These are phyloP conservation scores for Nanorana parkeri DNA, from an alignment of 2,113 vertebrate genomes.

Conservation along the genomic window DNA sequence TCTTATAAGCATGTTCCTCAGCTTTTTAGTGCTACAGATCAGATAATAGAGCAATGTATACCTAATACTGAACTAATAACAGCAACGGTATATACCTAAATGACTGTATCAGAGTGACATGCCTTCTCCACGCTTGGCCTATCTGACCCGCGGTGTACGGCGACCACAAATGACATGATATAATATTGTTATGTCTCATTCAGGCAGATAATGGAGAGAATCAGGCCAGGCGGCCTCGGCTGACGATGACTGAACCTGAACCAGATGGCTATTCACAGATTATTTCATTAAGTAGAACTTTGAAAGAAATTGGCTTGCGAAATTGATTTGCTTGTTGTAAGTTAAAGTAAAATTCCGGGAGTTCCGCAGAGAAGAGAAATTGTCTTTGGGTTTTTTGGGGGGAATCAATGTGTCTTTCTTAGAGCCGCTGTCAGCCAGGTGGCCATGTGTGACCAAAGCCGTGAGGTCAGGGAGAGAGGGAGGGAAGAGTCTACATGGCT, in stretches of 20 bases:
- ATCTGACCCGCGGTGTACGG: too few relatives aligned
- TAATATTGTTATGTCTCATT: not conserved
- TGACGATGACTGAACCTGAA: not conserved
- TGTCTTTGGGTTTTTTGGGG: not conserved
- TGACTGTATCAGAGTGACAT: too few relatives aligned
- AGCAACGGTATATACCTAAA: too few relatives aligned
- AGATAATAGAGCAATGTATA: too few relatives aligned
- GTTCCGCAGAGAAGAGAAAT: conserved; percentile 28
- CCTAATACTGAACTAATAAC: too few relatives aligned
- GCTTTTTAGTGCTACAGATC: too few relatives aligned
- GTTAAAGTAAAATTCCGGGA: conserved; percentile 1
- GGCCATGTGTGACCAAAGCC: not conserved
- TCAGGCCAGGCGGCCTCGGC: not conserved
- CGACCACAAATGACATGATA: not conserved
- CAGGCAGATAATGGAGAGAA: not conserved
- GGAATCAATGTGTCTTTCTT: conserved; percentile 41
- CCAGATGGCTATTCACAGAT: conserved; percentile 41
- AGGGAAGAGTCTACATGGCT: too few relatives aligned
- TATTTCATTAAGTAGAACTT: conserved; percentile 44
- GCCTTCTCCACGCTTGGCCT: too few relatives aligned
- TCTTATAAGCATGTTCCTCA: too few relatives aligned
- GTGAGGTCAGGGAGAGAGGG: too few relatives aligned
- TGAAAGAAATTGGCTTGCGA: conserved; percentile 47
- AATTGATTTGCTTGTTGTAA: conserved; percentile 49
- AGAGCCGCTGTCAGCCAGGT: not conserved